These are phyloP conservation scores for Rhizomys pruinosus DNA, from an alignment of 2,113 vertebrate genomes.

Conservation along the genomic window DNA sequence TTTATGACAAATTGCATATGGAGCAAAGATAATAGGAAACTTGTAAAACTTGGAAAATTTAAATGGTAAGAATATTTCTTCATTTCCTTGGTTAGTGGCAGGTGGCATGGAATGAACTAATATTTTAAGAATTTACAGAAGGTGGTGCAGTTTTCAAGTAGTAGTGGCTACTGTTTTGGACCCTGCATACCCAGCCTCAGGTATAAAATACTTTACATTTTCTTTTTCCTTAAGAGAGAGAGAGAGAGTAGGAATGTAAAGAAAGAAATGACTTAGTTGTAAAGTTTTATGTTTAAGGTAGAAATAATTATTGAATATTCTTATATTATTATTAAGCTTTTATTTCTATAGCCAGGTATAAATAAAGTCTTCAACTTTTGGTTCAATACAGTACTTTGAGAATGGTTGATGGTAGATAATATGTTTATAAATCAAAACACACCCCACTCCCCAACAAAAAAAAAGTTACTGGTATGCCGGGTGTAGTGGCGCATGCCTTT, in stretches of 20 bases:
- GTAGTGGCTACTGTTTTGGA: slow-evolving; percentile 25
- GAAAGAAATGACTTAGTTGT: slow-evolving; percentile 49
- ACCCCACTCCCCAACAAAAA: too few species aligned
- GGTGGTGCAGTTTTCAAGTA: slow-evolving; percentile 5
- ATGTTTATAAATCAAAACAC: not conserved
- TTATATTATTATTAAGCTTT: not conserved
- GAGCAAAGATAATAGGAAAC: slow-evolving; percentile 46
- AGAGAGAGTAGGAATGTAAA: not conserved
- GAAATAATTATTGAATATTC: slow-evolving; percentile 34
- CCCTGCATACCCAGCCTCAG: not conserved
- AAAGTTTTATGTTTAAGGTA: slow-evolving; percentile 36
- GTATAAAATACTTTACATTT: slow-evolving; percentile 43
- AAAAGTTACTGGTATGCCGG: too few species aligned
- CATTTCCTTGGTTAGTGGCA: slow-evolving; percentile 50
- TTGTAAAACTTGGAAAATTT: slow-evolving; percentile 63
- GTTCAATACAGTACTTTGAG: slow-evolving; percentile 47
- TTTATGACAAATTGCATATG: slow-evolving; percentile 57
- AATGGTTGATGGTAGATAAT: slow-evolving; percentile 23
- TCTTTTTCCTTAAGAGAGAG: not conserved
- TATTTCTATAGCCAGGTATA: slow-evolving; percentile 30
- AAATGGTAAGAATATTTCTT: slow-evolving; percentile 63
- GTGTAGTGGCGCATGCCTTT: too few species aligned
- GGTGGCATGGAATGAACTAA: slow-evolving; percentile 33
- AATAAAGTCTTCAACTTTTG: slow-evolving; percentile 53
- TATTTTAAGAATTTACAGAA: slow-evolving; percentile 61